A percentile compares a stretch with the other conserved stretches of the same genome.
Evolutionary conservation across 2,797 vertebrate genomes (phyloP).

Genomic region (Sylvia borin): DNA sequence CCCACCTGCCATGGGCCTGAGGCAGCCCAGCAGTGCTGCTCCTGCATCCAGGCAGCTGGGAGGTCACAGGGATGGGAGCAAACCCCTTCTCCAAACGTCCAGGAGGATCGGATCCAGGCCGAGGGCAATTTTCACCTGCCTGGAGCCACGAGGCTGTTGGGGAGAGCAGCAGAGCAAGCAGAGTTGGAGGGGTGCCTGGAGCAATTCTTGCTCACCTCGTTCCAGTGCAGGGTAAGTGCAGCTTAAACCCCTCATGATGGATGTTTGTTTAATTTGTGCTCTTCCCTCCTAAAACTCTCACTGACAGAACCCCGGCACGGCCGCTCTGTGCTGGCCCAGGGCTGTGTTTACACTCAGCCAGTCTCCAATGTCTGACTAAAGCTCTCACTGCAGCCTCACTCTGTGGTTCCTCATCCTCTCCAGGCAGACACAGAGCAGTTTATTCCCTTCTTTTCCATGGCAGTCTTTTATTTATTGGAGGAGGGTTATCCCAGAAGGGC

Average conservation of each 20-base stretch:
- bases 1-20: background rate
- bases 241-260: background rate
- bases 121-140: background rate
- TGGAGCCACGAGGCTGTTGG: background rate
- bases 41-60: background rate
- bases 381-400: background rate
- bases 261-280: background rate
- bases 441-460: background rate
- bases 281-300: background rate
- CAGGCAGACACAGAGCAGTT: background rate
- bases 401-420: background rate
- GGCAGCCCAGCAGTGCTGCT: background rate
- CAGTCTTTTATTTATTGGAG: background rate
- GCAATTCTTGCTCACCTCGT: background rate
- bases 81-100: background rate
- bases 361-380: background rate
- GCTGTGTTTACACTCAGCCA: background rate
- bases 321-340: background rate
- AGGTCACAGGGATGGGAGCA: rapidly evolving
- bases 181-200: background rate
- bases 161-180: background rate
- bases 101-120: rapidly evolving
- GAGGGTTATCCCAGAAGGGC: background rate
- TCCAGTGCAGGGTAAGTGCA: rapidly evolving
- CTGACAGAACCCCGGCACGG: rapidly evolving